Conservation (phyloP, 2,113 vertebrate species). For the Aptenodytes forsteri region DNA sequence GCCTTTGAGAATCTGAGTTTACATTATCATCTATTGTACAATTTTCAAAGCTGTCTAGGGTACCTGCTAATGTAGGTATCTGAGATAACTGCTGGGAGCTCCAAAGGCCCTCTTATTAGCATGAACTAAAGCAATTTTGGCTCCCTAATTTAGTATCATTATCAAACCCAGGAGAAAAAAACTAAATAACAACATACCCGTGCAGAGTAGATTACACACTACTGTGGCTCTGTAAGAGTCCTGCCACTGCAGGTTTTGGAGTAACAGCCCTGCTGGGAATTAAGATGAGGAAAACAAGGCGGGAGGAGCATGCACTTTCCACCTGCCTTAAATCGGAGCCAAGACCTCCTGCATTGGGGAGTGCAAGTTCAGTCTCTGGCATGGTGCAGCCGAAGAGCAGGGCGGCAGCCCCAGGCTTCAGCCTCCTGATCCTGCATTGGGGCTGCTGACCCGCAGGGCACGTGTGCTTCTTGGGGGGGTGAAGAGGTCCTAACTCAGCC, state of each 20-base stretch:
- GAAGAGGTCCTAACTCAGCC: neutral
- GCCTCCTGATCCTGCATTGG: fast-evolving
- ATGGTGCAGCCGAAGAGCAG: fast-evolving
- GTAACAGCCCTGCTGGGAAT: neutral
- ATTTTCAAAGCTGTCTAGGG: neutral
- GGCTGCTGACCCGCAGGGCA: neutral
- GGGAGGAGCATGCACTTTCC: neutral
- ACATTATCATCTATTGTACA: neutral
- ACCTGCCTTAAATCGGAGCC: neutral
- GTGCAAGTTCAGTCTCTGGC: neutral
- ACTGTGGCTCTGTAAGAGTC: neutral
- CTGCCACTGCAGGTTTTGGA: neutral
- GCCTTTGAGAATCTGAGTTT: neutral
- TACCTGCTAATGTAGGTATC: neutral
- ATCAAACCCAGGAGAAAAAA: neutral
- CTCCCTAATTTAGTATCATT: neutral
- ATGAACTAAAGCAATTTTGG: neutral
- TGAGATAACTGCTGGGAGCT: neutral
- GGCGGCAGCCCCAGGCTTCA: neutral
- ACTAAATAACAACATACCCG: neutral
- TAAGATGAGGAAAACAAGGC: neutral
- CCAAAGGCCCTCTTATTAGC: neutral
- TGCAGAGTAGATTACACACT: neutral
- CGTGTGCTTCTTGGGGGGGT: fast-evolving
- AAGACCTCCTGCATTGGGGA: neutral